Percentiles rank a stretch among this genome's conserved stretches.
Evolutionary conservation across 2,113 vertebrate genomes (phyloP).

Genomic region (Glaucomys volans): DNA sequence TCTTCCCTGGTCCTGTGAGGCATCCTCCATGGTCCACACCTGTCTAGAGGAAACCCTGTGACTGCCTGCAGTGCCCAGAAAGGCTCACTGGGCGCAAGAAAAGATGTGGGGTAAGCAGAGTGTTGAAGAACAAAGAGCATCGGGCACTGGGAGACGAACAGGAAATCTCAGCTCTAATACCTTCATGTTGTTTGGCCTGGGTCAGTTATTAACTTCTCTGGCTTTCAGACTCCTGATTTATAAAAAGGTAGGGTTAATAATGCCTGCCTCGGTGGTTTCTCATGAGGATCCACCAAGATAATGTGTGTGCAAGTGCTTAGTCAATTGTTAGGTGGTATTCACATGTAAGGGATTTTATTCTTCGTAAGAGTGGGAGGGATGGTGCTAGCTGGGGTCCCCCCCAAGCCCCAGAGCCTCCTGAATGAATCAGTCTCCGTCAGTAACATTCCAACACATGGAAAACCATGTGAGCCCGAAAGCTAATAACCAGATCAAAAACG

Average conservation of each 20-base stretch:
- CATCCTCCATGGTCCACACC: too few species aligned
- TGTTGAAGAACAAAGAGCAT: background rate
- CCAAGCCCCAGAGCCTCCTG: slow-evolving; percentile 48
- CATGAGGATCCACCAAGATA: background rate
- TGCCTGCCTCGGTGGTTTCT: background rate
- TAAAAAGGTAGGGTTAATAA: background rate
- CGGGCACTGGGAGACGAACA: fast-evolving
- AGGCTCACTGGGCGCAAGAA: background rate
- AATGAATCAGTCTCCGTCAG: slow-evolving; percentile 38
- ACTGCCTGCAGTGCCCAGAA: too few species aligned
- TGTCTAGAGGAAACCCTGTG: background rate
- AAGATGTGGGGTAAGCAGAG: background rate
- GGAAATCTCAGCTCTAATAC: background rate
- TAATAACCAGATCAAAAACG: slow-evolving; percentile 75
- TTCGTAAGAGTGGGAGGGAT: slow-evolving; percentile 23
- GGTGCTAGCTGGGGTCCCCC: background rate
- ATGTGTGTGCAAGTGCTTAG: background rate
- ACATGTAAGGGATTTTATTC: slow-evolving; percentile 5
- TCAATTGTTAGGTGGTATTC: background rate
- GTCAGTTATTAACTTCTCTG: background rate
- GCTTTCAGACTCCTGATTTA: background rate
- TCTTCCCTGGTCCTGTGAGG: background rate
- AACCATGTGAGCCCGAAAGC: slow-evolving; percentile 51
- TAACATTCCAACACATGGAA: slow-evolving; percentile 57
- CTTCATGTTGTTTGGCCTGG: background rate